These are phyloP conservation scores for Crematogaster levior DNA, from an alignment of 2,888 invertebrate genomes.

Conservation along the genomic window DNA sequence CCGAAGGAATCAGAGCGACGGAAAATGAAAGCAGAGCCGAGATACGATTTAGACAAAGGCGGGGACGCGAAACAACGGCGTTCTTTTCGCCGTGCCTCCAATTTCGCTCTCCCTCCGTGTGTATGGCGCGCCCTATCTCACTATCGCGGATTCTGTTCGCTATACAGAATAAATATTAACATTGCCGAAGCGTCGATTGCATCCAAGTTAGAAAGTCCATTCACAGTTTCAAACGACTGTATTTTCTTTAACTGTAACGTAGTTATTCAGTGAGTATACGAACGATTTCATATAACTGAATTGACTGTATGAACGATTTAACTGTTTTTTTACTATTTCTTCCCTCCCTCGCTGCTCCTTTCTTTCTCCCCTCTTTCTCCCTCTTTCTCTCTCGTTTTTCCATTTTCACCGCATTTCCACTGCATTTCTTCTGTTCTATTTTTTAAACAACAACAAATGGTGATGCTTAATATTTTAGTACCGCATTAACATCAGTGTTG, in stretches of 20 bases:
- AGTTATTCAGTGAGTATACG: conserved; percentile 33
- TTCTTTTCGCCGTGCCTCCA: conserved; percentile 64
- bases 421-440: neutral
- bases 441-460: conserved; percentile 30
- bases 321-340: too few species aligned
- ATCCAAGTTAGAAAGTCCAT: conserved; percentile 44
- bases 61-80: conserved; percentile 39
- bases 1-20: conserved; percentile 71
- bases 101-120: conserved; percentile 55
- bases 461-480: conserved; percentile 27
- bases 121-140: neutral
- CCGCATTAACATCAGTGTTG: conserved; percentile 17
- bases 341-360: neutral
- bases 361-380: neutral
- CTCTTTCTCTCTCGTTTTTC: neutral
- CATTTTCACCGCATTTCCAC: neutral
- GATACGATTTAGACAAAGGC: conserved; percentile 70
- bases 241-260: conserved; percentile 40
- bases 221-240: conserved; percentile 36
- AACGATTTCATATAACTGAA: conserved; percentile 30
- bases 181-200: conserved; percentile 42
- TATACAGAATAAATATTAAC: conserved; percentile 50
- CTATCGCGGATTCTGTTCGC: neutral
- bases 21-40: conserved; percentile 62
- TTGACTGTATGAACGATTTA: conserved; percentile 13